phyloP scores from a whole-genome alignment of 2,113 vertebrate genomes.

The Oceanodroma tethys region DNA sequence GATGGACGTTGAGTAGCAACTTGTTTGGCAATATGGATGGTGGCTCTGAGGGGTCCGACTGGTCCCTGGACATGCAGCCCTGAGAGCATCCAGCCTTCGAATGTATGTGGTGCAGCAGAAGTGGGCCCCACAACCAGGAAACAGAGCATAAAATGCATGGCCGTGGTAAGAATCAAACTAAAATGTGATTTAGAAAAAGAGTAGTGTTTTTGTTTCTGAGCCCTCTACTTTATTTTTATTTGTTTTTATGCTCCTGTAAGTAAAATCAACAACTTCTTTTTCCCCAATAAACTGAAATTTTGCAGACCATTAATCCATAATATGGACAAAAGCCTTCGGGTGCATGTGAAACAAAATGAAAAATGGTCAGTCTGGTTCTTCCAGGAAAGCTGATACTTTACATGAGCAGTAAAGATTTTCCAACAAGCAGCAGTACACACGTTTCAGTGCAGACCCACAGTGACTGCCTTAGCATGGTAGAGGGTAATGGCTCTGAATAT shows the following conservation, averaged over 20 bases:
- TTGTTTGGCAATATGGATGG: neutral
- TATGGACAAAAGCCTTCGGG: slow-evolving; percentile 35
- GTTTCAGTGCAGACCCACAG: neutral
- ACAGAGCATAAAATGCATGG: neutral
- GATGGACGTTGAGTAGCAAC: neutral
- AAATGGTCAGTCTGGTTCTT: slow-evolving; percentile 49
- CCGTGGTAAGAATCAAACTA: neutral
- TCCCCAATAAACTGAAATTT: slow-evolving; percentile 59
- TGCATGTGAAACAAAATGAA: slow-evolving; percentile 47
- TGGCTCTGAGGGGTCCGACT: neutral
- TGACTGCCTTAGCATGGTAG: neutral
- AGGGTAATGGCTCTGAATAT: slow-evolving; percentile 52
- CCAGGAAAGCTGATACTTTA: slow-evolving; percentile 48
- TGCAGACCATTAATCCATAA: slow-evolving; percentile 64
- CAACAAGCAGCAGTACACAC: neutral
- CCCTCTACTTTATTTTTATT: neutral
- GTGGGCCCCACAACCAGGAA: neutral
- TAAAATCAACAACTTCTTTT: slow-evolving; percentile 63
- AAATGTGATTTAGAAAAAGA: neutral
- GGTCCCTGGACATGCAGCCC: neutral
- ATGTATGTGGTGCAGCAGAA: neutral
- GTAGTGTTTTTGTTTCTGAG: neutral
- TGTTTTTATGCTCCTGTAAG: slow-evolving; percentile 33
- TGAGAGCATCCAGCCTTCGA: neutral
- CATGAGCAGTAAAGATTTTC: slow-evolving; percentile 50